These are phyloP conservation scores for Lasiurus cinereus DNA, from an alignment of 2,113 vertebrate genomes.

Conservation along the genomic window DNA sequence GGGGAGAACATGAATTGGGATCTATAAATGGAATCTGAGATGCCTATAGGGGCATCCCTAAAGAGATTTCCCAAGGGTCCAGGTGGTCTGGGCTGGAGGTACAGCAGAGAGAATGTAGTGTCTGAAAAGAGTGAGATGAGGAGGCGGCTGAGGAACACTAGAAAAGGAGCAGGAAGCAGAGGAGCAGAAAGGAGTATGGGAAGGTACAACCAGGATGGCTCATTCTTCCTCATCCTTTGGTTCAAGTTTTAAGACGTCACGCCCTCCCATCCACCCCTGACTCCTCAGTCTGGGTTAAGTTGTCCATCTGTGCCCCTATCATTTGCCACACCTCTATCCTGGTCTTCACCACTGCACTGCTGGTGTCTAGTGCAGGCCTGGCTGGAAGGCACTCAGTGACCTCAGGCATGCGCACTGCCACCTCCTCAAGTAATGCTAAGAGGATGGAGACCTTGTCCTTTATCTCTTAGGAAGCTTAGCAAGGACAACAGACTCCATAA, in stretches of 20 bases:
- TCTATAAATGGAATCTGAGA: not conserved
- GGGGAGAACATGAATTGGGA: not conserved
- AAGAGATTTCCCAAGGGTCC: not conserved
- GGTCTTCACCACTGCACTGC: not conserved
- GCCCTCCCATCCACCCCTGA: not conserved
- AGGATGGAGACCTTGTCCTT: not conserved
- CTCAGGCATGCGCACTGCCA: not conserved
- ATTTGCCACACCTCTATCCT: not conserved
- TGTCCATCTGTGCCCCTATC: not conserved
- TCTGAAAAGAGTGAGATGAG: too few species aligned
- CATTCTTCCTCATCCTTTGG: not conserved
- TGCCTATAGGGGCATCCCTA: not conserved
- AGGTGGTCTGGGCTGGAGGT: too few species aligned
- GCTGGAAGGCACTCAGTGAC: not conserved
- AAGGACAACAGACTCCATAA: not conserved
- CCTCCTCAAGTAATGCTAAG: not conserved
- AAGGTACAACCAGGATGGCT: too few species aligned
- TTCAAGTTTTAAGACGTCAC: not conserved
- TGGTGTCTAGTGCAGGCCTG: fast-evolving
- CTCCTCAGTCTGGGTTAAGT: too few species aligned
- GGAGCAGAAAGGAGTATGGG: not conserved
- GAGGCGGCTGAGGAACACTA: not conserved
- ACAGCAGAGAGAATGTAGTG: not conserved
- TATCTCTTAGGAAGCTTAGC: not conserved
- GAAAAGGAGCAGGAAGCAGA: not conserved